These are phyloP conservation scores for Esox masquinongy DNA, from an alignment of 2,797 vertebrate genomes.

Conservation along the genomic window DNA sequence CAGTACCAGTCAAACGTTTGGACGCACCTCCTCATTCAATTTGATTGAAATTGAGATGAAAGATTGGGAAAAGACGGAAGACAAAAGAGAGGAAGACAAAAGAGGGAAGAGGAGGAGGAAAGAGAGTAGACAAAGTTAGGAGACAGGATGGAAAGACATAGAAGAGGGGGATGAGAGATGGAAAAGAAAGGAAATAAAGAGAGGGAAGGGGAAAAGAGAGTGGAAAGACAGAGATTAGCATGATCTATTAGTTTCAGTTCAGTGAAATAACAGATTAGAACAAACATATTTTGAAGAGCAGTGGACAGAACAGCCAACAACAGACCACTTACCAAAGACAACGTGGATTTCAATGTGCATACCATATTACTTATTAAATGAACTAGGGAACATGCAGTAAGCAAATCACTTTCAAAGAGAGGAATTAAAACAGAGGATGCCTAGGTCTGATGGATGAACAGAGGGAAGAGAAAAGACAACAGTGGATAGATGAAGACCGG, in stretches of 20 bases:
- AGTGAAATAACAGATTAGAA: background rate
- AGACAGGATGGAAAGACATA: background rate
- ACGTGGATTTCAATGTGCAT: conserved; percentile 23
- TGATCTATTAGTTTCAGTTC: background rate
- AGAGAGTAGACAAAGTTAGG: background rate
- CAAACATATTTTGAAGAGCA: background rate
- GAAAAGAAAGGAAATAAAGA: conserved; percentile 14
- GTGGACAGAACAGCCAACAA: background rate
- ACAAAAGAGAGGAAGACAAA: no score
- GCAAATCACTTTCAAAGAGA: conserved; percentile 60
- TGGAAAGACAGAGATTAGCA: background rate
- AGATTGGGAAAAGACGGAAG: no score
- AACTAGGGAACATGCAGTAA: conserved; percentile 43
- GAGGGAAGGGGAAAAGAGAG: background rate
- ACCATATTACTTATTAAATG: conserved; percentile 56
- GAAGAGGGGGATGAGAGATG: background rate
- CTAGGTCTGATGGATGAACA: conserved; percentile 60
- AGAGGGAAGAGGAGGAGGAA: background rate
- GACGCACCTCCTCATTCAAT: no score
- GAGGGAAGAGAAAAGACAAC: conserved; percentile 58
- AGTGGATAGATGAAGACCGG: conserved; percentile 37
- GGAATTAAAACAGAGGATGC: conserved; percentile 61
- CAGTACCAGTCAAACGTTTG: no score
- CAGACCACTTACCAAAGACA: background rate
- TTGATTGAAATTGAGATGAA: no score